These are phyloP conservation scores for Molossus alvarezi DNA, from an alignment of 2,797 vertebrate species.

Conservation along the genomic window DNA sequence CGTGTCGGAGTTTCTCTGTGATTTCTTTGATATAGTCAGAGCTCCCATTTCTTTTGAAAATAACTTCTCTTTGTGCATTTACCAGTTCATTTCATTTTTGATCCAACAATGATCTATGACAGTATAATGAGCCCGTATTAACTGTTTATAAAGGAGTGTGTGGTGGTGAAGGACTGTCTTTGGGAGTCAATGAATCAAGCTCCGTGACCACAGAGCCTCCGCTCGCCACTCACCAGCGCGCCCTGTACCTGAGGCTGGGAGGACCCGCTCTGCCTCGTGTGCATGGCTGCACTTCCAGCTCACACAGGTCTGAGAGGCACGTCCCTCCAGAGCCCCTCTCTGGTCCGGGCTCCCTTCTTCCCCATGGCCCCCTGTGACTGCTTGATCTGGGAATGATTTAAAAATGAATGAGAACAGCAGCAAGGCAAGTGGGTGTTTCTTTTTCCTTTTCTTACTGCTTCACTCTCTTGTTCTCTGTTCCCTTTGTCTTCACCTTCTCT, in stretches of 20 bases:
- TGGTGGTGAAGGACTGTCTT: not conserved
- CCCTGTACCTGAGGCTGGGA: not conserved
- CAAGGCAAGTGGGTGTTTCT: not conserved
- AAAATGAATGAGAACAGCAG: not conserved
- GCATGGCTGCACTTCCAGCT: not conserved
- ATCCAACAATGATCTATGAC: slow-evolving; percentile 20
- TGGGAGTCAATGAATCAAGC: not conserved
- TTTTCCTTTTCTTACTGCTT: slow-evolving; percentile 12
- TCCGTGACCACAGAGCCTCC: not conserved
- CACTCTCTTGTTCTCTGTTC: not conserved
- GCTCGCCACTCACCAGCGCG: too few relatives aligned
- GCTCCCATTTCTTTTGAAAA: slow-evolving; percentile 61
- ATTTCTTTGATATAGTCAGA: slow-evolving; percentile 77
- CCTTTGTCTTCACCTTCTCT: not conserved
- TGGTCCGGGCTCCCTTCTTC: not conserved
- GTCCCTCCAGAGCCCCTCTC: not conserved
- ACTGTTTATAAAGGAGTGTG: not conserved
- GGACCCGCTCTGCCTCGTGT: not conserved
- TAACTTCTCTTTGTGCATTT: slow-evolving; percentile 74
- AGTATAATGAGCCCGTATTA: not conserved
- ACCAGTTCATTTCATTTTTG: slow-evolving; percentile 78
- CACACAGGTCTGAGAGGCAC: not conserved
- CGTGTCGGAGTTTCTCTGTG: slow-evolving; percentile 74
- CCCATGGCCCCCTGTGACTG: not conserved
- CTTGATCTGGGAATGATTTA: not conserved